Percentiles rank a stretch among this genome's conserved stretches.
Evolutionary conservation across 1,140 invertebrate genomes (phyloP).

Genomic region (Aphis gossypii): DNA sequence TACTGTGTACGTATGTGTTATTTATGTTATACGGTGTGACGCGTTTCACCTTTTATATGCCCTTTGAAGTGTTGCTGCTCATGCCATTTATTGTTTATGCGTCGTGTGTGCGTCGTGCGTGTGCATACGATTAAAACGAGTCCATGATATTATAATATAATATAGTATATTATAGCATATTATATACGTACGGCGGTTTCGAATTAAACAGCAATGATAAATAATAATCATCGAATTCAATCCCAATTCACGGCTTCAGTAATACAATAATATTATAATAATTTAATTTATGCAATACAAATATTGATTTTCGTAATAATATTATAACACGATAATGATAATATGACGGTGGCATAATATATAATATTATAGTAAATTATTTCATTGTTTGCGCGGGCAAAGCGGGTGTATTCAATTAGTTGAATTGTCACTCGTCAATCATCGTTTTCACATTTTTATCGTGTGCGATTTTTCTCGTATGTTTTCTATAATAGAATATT

Average conservation of each 20-base stretch:
- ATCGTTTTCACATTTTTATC: neutral
- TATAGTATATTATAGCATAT: no score
- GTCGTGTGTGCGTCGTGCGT: neutral
- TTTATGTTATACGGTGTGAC: neutral
- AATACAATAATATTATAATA: neutral
- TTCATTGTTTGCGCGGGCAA: neutral
- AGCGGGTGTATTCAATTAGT: neutral
- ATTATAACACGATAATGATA: neutral
- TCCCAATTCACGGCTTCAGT: neutral
- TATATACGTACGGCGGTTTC: neutral
- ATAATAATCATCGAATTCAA: neutral
- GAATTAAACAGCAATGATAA: neutral
- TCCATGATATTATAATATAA: neutral
- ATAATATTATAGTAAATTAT: neutral
- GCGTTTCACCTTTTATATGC: neutral
- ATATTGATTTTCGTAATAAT: neutral
- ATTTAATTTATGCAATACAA: neutral
- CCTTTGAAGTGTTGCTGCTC: neutral
- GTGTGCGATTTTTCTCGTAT: neutral
- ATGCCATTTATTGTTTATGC: neutral
- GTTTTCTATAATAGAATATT: neutral
- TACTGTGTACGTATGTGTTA: no score
- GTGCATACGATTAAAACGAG: neutral
- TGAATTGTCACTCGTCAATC: neutral
- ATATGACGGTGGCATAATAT: neutral